A percentile compares a stretch with the other conserved stretches of the same genome.
These are phyloP conservation scores for Plodia interpunctella DNA, from an alignment of 1,140 invertebrate species.

Conservation along the genomic window DNA sequence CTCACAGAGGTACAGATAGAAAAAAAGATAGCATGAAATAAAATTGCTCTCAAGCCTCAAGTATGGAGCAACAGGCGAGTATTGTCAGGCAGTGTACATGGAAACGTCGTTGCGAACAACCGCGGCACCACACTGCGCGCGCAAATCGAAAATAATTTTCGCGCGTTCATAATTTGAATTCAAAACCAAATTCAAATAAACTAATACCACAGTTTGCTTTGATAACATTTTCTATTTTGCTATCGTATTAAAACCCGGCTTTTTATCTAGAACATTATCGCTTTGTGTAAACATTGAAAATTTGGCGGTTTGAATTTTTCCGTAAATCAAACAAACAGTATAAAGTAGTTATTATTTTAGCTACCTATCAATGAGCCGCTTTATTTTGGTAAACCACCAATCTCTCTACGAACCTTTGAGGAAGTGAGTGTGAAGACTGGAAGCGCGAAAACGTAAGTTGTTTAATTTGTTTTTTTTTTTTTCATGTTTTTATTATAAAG, in stretches of 20 bases:
- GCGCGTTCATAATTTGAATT: not conserved
- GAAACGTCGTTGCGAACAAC: not conserved
- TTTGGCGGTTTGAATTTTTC: constrained; percentile 11
- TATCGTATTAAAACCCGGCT: constrained; percentile 4
- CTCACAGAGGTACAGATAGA: not conserved
- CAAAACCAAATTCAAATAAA: constrained; percentile 8
- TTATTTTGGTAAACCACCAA: constrained; percentile 11
- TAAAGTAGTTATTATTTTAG: constrained; percentile 7
- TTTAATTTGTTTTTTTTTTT: not conserved
- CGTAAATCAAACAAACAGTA: constrained; percentile 13
- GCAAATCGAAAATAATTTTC: constrained; percentile 9
- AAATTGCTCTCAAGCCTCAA: constrained; percentile 1
- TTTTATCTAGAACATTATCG: constrained; percentile 12
- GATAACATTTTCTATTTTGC: constrained; percentile 11
- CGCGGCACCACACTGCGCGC: constrained; percentile 5
- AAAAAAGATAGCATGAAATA: not conserved
- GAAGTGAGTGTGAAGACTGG: not conserved
- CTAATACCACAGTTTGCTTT: constrained; percentile 7
- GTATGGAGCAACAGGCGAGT: constrained; percentile 5
- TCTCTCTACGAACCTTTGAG: not conserved
- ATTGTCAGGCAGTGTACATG: not conserved
- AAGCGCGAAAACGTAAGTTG: not conserved
- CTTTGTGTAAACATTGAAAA: constrained; percentile 10
- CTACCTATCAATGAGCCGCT: constrained; percentile 7
- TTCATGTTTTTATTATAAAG: too few species aligned